phyloP scores from a whole-genome alignment of 2,888 invertebrate species.

The Digitonthophagus gazella region DNA sequence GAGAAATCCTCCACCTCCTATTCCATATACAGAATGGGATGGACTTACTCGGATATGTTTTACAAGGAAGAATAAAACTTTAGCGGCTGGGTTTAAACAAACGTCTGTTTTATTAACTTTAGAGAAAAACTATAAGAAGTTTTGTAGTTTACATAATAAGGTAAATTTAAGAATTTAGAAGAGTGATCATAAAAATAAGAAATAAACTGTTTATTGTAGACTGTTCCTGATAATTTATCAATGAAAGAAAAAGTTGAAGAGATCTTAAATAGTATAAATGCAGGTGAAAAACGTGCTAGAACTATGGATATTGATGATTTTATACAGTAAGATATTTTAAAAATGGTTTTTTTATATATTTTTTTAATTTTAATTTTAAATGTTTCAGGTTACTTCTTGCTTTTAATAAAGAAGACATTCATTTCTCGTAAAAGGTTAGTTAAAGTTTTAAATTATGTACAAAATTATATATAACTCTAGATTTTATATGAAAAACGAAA shows the following conservation, averaged over 20 bases:
- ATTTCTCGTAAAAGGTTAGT: constrained; percentile 79
- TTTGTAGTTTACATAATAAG: constrained; percentile 83
- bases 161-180: too few species aligned
- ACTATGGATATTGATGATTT: constrained; percentile 98
- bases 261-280: constrained; percentile 67
- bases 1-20: constrained; percentile 92
- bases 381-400: constrained; percentile 64
- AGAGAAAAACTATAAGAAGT: constrained; percentile 87
- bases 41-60: constrained; percentile 94
- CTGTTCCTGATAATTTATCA: constrained; percentile 73
- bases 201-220: constrained; percentile 60
- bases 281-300: constrained; percentile 79
- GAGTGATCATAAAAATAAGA: not conserved
- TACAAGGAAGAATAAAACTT: constrained; percentile 94
- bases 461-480: constrained; percentile 27
- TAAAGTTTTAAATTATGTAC: constrained; percentile 32
- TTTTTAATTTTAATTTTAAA: constrained; percentile 18
- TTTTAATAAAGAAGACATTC: constrained; percentile 91
- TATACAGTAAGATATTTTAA: constrained; percentile 58
- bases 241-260: constrained; percentile 78
- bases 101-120: constrained; percentile 78
- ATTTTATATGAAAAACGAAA: too few species aligned
- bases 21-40: constrained; percentile 98
- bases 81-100: constrained; percentile 86
- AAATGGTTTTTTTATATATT: constrained; percentile 17